Evolutionary conservation across 2,113 vertebrate genomes (phyloP).

Genomic region (Azemiops feae): DNA sequence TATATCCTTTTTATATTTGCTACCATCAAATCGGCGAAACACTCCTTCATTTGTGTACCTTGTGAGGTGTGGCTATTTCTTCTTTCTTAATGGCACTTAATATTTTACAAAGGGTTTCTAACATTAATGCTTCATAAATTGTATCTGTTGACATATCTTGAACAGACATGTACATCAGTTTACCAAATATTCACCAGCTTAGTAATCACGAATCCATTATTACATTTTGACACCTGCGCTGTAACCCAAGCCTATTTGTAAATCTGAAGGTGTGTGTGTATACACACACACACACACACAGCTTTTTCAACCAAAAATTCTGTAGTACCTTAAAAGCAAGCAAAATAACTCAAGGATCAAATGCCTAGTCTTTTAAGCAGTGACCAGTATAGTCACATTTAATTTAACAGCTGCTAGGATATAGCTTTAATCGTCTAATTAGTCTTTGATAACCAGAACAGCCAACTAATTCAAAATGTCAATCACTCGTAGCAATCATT

Average conservation of each 20-base stretch:
- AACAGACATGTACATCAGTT: background rate
- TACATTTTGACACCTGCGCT: background rate
- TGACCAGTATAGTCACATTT: background rate
- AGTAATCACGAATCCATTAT: background rate
- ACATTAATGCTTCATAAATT: background rate
- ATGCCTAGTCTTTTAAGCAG: background rate
- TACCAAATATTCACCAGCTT: background rate
- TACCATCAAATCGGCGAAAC: background rate
- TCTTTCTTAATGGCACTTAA: background rate
- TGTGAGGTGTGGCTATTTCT: background rate
- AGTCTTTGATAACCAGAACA: background rate
- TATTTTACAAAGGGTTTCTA: background rate
- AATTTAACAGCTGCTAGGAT: background rate
- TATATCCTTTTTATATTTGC: background rate
- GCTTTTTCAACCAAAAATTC: background rate
- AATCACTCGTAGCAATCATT: background rate
- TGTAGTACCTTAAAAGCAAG: background rate
- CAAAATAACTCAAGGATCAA: background rate
- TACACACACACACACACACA: too few relatives aligned
- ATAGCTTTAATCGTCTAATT: background rate
- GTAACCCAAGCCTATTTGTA: background rate
- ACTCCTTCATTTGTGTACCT: background rate
- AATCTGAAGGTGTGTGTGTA: background rate
- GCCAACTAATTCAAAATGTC: background rate
- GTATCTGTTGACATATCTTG: background rate